Evolutionary conservation across 1,140 invertebrate species (phyloP).

Genomic region (fruit fly (Drosophila melanogaster)): DNA sequence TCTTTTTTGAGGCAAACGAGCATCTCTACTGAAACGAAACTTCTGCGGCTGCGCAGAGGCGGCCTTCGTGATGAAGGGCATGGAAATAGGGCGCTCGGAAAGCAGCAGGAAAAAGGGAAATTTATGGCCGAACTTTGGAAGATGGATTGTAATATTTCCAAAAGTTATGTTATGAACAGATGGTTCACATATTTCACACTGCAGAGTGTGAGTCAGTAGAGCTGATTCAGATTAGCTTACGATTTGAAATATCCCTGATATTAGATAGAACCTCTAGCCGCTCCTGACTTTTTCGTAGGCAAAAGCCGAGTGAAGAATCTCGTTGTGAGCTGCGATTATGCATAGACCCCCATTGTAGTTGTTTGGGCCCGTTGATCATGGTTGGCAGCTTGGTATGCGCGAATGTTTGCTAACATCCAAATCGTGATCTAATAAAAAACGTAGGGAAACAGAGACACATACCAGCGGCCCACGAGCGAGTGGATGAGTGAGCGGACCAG

Average conservation of each 20-base stretch:
- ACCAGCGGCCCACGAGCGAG: slow-evolving; percentile 14
- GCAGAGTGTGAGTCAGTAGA: too few relatives aligned
- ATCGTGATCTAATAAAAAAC: slow-evolving; percentile 79
- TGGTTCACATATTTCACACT: too few relatives aligned
- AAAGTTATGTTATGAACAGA: too few relatives aligned
- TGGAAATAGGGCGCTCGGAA: slow-evolving; percentile 36
- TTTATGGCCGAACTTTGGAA: background rate
- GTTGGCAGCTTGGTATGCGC: slow-evolving; percentile 65
- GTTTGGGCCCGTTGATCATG: slow-evolving; percentile 26
- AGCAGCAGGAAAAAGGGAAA: slow-evolving; percentile 25
- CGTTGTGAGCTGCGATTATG: slow-evolving; percentile 70
- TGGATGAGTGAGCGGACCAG: slow-evolving; percentile 59
- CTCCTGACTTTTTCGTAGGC: slow-evolving; percentile 53
- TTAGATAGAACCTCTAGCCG: slow-evolving; percentile 19
- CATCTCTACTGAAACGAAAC: slow-evolving; percentile 34
- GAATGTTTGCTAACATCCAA: slow-evolving; percentile 79
- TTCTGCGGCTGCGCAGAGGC: slow-evolving; percentile 40
- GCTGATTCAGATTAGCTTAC: too few relatives aligned
- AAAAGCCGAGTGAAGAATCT: slow-evolving; percentile 61
- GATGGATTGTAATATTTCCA: background rate
- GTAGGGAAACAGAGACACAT: slow-evolving; percentile 48
- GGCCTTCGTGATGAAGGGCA: slow-evolving; percentile 60
- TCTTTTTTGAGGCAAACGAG: slow-evolving; percentile 52
- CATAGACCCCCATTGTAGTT: slow-evolving; percentile 57
- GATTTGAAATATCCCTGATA: too few relatives aligned